These are phyloP conservation scores for Chlorocebus sabaeus DNA, from an alignment of 2,113 vertebrate genomes.

Conservation along the genomic window DNA sequence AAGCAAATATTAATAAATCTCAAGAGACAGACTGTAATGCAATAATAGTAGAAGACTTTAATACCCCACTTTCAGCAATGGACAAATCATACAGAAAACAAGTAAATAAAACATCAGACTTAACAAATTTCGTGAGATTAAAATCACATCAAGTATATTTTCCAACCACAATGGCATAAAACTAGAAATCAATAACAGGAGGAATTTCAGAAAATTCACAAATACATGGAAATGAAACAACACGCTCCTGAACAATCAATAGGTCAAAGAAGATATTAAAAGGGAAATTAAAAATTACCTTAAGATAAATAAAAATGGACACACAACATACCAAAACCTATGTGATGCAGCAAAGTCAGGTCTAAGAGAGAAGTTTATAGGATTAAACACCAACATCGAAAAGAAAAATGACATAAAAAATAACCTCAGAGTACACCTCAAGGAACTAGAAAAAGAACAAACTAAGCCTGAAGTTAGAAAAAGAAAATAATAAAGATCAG, in stretches of 20 bases:
- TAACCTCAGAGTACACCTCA: background rate
- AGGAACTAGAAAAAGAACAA: background rate
- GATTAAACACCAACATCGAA: background rate
- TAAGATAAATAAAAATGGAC: too few species aligned
- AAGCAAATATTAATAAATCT: background rate
- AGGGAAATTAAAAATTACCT: too few species aligned
- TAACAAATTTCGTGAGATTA: background rate
- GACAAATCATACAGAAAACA: background rate
- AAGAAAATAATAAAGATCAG: background rate
- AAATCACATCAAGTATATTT: background rate
- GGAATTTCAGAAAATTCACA: too few species aligned
- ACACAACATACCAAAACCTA: background rate
- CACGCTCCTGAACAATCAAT: too few species aligned
- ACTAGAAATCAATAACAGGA: background rate
- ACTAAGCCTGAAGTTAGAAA: background rate
- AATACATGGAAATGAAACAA: too few species aligned
- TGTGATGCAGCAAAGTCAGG: background rate
- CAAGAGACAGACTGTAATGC: background rate
- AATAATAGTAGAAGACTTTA: background rate
- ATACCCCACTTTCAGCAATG: background rate
- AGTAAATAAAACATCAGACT: background rate
- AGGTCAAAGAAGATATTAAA: too few species aligned
- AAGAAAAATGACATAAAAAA: background rate
- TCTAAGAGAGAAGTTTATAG: background rate
- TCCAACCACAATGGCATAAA: background rate